Base-by-base conservation (phyloP, 2,797 vertebrate genomes). In the Onychomys torridus region DNA sequence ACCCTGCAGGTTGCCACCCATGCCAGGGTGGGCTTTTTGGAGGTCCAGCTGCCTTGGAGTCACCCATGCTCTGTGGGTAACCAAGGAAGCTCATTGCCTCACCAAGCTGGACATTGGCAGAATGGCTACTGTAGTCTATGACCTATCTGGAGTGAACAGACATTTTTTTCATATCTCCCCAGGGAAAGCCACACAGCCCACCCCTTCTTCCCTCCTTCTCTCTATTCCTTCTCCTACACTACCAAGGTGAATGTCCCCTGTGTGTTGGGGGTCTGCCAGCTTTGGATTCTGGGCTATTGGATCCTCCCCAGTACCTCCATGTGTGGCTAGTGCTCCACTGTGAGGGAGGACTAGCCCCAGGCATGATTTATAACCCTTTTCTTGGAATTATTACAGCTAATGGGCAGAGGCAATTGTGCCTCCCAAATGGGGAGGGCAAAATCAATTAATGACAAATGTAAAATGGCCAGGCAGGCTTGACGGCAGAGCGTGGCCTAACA, bases 381-480 rank as follows among this genome's bases (percentile, higher is more conserved):
- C 91, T 61, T 89, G 78, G 79, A 92, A 71, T 96, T 96, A 95
- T 61, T 78, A 86, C 83, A 77, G 94, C 94, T 98, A 98, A 97
- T 88, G 96, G 12, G 90, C 94, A 94, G 93, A 95, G 85, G 92
- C 90, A 55, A 94, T 86, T 89, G 73, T 84, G 96, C 76, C 97
- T 93, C 34, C 94, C 91, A 97, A 96, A 40, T 77, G 27, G 49
- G 49, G 59, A 78, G 86, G 96, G 83, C 92, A 96, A 97, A 97
- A 98, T 98, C 97, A 98, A 95, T 98, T 96, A 98, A 97, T 98
- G 94, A 97, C 81, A 94, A 98, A 90, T 37, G 67, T 67, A 67
- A 89, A 77, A 12, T 87, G 89, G 59, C 75, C 93, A 88, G 87
- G 90, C 89, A 84, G 86, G 82, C 67, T 95, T 96, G 91, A 73